Percentiles rank a stretch among this genome's conserved stretches.
These are phyloP conservation scores for Calidris pugnax DNA, from an alignment of 2,113 vertebrate species.

Conservation along the genomic window DNA sequence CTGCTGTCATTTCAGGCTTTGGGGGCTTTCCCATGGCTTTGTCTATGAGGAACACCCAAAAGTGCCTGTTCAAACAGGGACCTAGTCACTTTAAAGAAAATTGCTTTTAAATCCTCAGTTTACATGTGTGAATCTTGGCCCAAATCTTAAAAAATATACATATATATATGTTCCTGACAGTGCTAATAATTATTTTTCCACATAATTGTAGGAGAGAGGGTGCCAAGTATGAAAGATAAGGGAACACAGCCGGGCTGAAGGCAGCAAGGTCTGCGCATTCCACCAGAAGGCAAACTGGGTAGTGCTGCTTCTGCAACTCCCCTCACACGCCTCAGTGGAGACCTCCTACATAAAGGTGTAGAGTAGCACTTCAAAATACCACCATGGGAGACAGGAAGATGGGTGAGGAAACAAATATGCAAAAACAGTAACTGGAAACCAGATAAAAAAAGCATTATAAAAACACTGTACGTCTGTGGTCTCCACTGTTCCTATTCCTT, in stretches of 20 bases:
- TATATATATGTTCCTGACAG: neutral
- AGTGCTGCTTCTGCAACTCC: neutral
- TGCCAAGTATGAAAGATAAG: neutral
- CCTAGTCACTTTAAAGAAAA: neutral
- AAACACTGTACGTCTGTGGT: neutral
- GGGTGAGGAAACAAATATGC: neutral
- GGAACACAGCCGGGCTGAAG: neutral
- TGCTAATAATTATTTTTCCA: neutral
- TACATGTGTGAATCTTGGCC: neutral
- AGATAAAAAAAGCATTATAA: neutral
- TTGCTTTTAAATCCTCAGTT: neutral
- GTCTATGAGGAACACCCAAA: neutral
- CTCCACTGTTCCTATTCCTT: neutral
- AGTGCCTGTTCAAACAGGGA: neutral
- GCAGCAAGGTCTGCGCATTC: neutral
- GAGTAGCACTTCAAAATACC: neutral
- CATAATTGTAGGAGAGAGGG: neutral
- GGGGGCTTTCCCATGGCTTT: neutral
- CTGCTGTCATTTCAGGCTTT: neutral
- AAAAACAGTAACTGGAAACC: neutral
- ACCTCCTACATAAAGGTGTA: neutral
- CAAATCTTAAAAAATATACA: neutral
- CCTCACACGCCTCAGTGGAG: neutral
- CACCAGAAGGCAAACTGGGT: neutral
- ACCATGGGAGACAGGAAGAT: neutral